A percentile compares a stretch with the other conserved stretches of the same genome.
phyloP scores from a whole-genome alignment of 2,113 vertebrate genomes.

The Bubo scandiacus region DNA sequence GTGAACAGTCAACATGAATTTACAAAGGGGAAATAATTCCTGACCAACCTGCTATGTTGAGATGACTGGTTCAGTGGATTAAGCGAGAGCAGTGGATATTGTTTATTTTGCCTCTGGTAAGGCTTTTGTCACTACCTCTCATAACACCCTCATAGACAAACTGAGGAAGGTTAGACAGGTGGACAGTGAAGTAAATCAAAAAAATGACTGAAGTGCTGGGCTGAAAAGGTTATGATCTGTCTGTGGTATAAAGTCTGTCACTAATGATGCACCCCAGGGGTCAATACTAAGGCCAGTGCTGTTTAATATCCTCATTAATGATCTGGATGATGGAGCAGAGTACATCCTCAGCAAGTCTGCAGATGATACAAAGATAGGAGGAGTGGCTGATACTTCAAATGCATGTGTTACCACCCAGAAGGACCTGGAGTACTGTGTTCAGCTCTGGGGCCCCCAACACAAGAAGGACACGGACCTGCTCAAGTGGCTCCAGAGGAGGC shows the following conservation, averaged over 20 bases:
- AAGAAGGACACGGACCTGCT: no score
- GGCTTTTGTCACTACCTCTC: not conserved
- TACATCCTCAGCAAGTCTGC: not conserved
- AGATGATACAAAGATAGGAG: not conserved
- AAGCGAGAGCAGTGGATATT: not conserved
- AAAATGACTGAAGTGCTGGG: not conserved
- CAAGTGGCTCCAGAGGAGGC: no score
- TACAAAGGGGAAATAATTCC: not conserved
- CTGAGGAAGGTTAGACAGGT: not conserved
- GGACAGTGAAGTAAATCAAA: not conserved
- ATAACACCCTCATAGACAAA: not conserved
- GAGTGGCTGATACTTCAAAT: not conserved
- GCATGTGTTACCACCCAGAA: not conserved
- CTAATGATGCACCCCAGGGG: not conserved
- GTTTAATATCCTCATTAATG: not conserved
- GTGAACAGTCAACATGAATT: not conserved
- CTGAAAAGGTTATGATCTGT: not conserved
- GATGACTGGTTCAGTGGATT: not conserved
- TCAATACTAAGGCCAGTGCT: not conserved
- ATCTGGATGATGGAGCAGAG: not conserved
- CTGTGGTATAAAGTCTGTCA: not conserved
- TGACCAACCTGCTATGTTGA: not conserved
- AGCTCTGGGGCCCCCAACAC: no score
- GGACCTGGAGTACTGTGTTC: no score
- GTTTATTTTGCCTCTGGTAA: not conserved